Evolutionary conservation across 2,888 invertebrate species (phyloP).

Genomic region (Marronus borbonicus): DNA sequence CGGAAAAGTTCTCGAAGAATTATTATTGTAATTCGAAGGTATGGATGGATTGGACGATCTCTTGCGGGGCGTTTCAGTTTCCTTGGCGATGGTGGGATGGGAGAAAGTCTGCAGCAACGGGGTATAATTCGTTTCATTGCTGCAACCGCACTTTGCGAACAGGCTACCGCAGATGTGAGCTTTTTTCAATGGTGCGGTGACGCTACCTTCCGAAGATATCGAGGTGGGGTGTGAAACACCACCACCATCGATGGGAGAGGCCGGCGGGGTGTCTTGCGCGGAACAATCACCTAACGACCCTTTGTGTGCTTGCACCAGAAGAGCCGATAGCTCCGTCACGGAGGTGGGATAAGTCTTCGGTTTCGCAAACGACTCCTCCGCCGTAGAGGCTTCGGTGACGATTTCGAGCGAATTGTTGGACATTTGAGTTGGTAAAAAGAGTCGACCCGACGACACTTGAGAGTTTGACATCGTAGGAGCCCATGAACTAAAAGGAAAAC

Average conservation of each 20-base stretch:
- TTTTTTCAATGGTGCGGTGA: slow-evolving; percentile 59
- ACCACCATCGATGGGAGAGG: not conserved
- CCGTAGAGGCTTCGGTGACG: slow-evolving; percentile 3
- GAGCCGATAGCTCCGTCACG: slow-evolving; percentile 60
- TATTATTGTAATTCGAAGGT: not conserved
- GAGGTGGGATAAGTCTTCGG: slow-evolving; percentile 58
- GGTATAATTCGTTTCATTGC: slow-evolving; percentile 58
- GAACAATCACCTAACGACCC: slow-evolving; percentile 59
- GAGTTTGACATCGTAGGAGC: slow-evolving; percentile 46
- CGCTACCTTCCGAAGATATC: slow-evolving; percentile 52
- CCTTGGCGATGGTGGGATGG: slow-evolving; percentile 47
- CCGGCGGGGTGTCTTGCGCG: slow-evolving; percentile 30
- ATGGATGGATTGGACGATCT: slow-evolving; percentile 53
- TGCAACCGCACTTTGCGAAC: slow-evolving; percentile 69
- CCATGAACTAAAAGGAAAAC: slow-evolving; percentile 15
- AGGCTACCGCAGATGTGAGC: slow-evolving; percentile 70
- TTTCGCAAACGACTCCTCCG: not conserved
- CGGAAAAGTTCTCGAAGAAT: slow-evolving; percentile 22
- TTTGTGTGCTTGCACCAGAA: slow-evolving; percentile 63
- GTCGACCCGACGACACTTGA: slow-evolving; percentile 19
- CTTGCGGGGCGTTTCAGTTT: slow-evolving; percentile 44
- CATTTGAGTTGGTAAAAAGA: not conserved
- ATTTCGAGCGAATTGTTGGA: slow-evolving; percentile 4
- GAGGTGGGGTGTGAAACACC: not conserved
- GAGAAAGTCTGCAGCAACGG: slow-evolving; percentile 56